A percentile compares a stretch with the other conserved stretches of the same genome.
These are phyloP conservation scores for Drosophila mauritiana DNA, from an alignment of 1,140 invertebrate genomes.

Conservation along the genomic window DNA sequence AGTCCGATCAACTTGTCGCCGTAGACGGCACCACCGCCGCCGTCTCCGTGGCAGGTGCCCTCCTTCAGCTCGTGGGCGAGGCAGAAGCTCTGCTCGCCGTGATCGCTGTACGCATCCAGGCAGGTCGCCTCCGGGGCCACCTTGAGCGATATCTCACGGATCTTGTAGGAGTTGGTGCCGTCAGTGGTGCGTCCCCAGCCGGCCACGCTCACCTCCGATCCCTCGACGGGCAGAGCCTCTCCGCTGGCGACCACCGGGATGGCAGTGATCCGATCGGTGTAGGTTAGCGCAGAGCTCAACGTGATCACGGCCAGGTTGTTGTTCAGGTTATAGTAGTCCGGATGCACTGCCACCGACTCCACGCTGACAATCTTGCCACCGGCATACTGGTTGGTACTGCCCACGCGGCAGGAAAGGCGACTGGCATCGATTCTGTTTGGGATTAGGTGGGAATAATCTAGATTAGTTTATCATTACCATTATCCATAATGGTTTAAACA, in stretches of 20 bases:
- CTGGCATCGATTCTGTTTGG: constrained; percentile 29
- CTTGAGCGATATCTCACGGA: constrained; percentile 38
- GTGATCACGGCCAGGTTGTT: constrained; percentile 86
- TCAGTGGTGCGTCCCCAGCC: constrained; percentile 69
- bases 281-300: constrained; percentile 30
- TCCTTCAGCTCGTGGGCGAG: constrained; percentile 66
- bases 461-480: not conserved
- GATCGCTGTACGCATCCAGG: constrained; percentile 55
- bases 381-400: constrained; percentile 78
- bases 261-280: constrained; percentile 40
- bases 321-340: constrained; percentile 65
- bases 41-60: constrained; percentile 75
- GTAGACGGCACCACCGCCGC: constrained; percentile 67
- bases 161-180: constrained; percentile 60
- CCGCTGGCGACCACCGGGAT: constrained; percentile 35
- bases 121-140: constrained; percentile 50
- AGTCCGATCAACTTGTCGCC: constrained; percentile 58
- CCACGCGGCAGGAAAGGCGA: constrained; percentile 65
- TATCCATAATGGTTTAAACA: too few relatives aligned
- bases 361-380: constrained; percentile 58
- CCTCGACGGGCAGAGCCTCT: constrained; percentile 34
- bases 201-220: constrained; percentile 41
- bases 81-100: constrained; percentile 54
- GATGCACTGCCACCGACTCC: constrained; percentile 64
- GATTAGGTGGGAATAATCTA: not conserved